Percentiles rank a stretch among this genome's conserved stretches.
These are phyloP conservation scores for Galleria mellonella DNA, from an alignment of 1,140 invertebrate genomes.

Conservation along the genomic window DNA sequence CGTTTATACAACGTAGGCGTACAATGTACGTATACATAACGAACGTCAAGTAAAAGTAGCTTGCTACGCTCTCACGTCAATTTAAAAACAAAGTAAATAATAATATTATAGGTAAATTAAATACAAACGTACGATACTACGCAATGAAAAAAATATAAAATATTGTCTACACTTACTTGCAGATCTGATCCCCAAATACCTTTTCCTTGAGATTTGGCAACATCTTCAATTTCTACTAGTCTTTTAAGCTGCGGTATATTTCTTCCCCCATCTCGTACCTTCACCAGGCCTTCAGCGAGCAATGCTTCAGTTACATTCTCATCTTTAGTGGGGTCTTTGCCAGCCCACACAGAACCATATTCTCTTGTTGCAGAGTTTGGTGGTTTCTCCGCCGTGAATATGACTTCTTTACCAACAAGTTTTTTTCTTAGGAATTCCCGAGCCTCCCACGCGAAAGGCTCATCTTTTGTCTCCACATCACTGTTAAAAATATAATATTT, in stretches of 20 bases:
- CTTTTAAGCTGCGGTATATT: constrained; percentile 78
- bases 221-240: constrained; percentile 91
- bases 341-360: constrained; percentile 91
- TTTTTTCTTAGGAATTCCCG: constrained; percentile 95
- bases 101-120: not conserved
- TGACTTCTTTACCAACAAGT: constrained; percentile 91
- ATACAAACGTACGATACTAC: not conserved
- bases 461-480: constrained; percentile 84
- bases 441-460: constrained; percentile 97
- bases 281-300: constrained; percentile 90
- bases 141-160: not conserved
- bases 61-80: too few relatives aligned
- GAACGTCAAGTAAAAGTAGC: too few relatives aligned
- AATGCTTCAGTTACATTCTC: constrained; percentile 93
- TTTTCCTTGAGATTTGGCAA: constrained; percentile 89
- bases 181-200: constrained; percentile 85
- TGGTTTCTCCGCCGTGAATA: constrained; percentile 84
- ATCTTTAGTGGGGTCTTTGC: constrained; percentile 83
- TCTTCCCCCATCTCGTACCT: constrained; percentile 84
- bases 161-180: constrained; percentile 24
- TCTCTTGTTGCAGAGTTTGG: constrained; percentile 83
- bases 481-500: constrained; percentile 40
- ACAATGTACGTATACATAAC: too few relatives aligned
- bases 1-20: too few relatives aligned
- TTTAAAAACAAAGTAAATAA: too few relatives aligned